Base-by-base conservation (phyloP, 2,113 vertebrate genomes). In the Halichoeres trimaculatus region DNA sequence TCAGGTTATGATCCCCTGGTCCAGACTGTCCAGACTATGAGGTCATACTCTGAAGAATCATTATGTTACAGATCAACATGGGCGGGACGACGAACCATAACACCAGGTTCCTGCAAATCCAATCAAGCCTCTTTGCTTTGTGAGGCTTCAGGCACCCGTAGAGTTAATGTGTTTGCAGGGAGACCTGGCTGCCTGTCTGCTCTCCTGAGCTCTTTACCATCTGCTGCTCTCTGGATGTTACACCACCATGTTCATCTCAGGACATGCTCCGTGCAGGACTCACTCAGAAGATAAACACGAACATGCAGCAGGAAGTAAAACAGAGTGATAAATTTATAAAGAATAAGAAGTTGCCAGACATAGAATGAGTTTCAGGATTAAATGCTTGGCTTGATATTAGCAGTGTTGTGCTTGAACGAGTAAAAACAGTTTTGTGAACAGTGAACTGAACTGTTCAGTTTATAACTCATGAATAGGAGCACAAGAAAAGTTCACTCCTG, bases 181-280 rank as follows among this genome's bases (percentile, higher is more conserved):
- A 36, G 51, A 66, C 67, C 64, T 69, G 83, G 53, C 59, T 63
- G 56, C n/a, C 20, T n/a, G 50, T 80, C 74, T 24, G 8, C 38
- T 23, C 53, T 63, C 64, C 65, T 70, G 38, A 86, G 77, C 83
- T 57, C 38, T 76, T 64, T 20, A 66, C 87, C 74, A 84, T 87
- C 87, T 90, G 83, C 80, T 75, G 76, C 75, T 69, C 65, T 73
- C 43, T 57, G 70, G 73, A 63, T 38, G 3, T 40, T 26, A 26
- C 38, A 71, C 20, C 61, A 56, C 57, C 54, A 53, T 45, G 50
- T 81, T 68, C 68, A 30, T 65, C 47, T 72, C 55, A 13, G 56
- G 58, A 63, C 24, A 17, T 70, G 47, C 52, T 61, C 45, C 65
- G n/a, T 57, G 48, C 35, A 8, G 55, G n/a, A 34, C 26, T 38